Conservation (phyloP, 1,140 invertebrate species). For the Ruditapes philippinarum region DNA sequence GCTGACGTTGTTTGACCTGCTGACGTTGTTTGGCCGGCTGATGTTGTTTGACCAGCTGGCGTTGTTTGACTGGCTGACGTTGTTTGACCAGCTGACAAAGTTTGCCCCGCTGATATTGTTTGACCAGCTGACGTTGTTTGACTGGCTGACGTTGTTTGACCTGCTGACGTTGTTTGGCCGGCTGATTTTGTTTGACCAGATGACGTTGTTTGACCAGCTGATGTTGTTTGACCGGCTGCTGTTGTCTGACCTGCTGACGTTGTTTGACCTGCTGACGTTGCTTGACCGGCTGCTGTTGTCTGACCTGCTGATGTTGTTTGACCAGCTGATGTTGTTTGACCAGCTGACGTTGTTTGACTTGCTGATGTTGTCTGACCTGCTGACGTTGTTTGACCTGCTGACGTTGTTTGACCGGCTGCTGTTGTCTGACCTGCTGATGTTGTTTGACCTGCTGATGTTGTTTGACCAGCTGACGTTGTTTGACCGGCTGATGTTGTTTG, state of each 20-base stretch:
- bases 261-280: not conserved
- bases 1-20: conserved; percentile 2
- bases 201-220: conserved; percentile 14
- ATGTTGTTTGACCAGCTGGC: not conserved
- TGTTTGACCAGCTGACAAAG: not conserved
- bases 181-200: not conserved
- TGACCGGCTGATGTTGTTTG: not conserved
- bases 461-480: not conserved
- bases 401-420: not conserved
- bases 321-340: conserved; percentile 20
- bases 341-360: not conserved
- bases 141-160: conserved; percentile 2
- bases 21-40: not conserved
- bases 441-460: conserved; percentile 3
- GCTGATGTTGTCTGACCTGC: not conserved
- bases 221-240: not conserved
- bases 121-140: conserved; percentile 13
- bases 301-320: not conserved
- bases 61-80: not conserved
- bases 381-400: not conserved
- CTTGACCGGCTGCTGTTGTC: not conserved
- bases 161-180: not conserved
- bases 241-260: not conserved
- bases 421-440: not conserved
- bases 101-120: not conserved